phyloP scores from a whole-genome alignment of 2,797 vertebrate genomes.

The Tapirus indicus region DNA sequence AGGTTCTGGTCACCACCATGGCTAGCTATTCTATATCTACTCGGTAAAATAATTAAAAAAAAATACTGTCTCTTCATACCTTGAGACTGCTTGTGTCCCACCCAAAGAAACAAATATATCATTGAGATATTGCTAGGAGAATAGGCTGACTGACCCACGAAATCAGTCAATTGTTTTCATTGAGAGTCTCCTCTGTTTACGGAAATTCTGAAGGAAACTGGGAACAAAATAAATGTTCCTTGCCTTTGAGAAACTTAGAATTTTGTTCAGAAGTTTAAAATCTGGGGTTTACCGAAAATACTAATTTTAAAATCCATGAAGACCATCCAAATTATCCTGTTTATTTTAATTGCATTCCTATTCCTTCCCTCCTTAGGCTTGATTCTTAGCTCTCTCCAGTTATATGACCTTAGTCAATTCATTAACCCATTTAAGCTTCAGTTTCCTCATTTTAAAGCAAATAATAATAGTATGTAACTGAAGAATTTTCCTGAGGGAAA shows the following conservation, averaged over 20 bases:
- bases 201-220: not conserved
- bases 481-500: not conserved
- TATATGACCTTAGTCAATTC: not conserved
- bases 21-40: not conserved
- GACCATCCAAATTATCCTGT: not conserved
- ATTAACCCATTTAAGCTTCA: not conserved
- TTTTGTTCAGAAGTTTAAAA: not conserved
- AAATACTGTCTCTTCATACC: not conserved
- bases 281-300: not conserved
- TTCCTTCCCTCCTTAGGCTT: not conserved
- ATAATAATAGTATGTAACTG: not conserved
- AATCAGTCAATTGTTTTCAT: not conserved
- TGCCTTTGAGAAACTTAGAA: not conserved
- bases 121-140: not conserved
- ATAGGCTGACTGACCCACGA: not conserved
- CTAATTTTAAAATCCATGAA: not conserved
- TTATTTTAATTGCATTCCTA: not conserved
- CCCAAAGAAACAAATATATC: not conserved
- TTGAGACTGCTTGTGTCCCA: not conserved
- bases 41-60: not conserved
- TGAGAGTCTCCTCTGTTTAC: not conserved
- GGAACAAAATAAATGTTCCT: not conserved
- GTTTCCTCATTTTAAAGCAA: conserved; percentile 15
- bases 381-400: not conserved
- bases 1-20: not conserved